Conservation (phyloP, 2,888 invertebrate genomes). For the Apodemia mormo region DNA sequence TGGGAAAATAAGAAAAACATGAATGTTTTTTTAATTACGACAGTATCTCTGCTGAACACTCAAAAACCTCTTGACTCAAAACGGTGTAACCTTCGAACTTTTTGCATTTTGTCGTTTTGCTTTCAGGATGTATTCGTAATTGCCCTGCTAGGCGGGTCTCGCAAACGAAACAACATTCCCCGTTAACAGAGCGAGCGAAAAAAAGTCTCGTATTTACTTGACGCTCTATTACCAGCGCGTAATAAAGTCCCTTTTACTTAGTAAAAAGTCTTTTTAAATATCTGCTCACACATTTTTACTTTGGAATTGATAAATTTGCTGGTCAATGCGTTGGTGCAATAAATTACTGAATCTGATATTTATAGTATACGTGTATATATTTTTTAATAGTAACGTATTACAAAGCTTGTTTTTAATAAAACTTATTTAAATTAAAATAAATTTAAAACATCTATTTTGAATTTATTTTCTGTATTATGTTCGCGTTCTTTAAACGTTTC, state of each 20-base stretch:
- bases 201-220: background rate
- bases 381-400: too few species aligned
- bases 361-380: too few species aligned
- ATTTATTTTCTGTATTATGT: too few species aligned
- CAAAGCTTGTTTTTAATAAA: too few species aligned
- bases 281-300: background rate
- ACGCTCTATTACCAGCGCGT: background rate
- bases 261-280: background rate
- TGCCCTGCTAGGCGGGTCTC: background rate
- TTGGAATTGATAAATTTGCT: too few species aligned
- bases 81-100: background rate
- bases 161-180: constrained; percentile 2
- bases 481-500: too few species aligned
- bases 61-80: background rate
- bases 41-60: background rate
- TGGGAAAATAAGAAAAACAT: too few species aligned
- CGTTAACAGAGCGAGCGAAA: background rate
- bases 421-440: too few species aligned
- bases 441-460: too few species aligned
- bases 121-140: constrained; percentile 1
- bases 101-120: constrained; percentile 4
- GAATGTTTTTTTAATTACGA: background rate
- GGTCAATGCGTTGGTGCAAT: too few species aligned
- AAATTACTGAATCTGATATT: too few species aligned
- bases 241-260: background rate